Evolutionary conservation across 2,113 vertebrate species (phyloP).

Genomic region (Petroica traversi): DNA sequence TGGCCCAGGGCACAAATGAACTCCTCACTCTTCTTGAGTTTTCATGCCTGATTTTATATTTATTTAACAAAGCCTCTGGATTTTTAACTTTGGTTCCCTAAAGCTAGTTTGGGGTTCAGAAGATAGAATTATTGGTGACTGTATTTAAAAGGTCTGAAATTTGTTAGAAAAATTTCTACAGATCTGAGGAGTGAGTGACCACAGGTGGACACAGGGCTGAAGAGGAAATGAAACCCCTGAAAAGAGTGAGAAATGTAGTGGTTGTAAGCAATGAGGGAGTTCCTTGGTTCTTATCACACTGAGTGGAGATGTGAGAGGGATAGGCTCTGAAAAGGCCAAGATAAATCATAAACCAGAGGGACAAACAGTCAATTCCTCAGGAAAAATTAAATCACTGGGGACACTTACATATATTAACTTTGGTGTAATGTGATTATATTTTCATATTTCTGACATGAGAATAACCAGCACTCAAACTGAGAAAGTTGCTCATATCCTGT

Average conservation of each 20-base stretch:
- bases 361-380: neutral
- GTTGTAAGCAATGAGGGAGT: fast-evolving
- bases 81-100: neutral
- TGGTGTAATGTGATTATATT: neutral
- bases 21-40: neutral
- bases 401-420: neutral
- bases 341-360: neutral
- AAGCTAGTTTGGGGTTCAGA: neutral
- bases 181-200: neutral
- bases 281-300: neutral
- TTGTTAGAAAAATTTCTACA: neutral
- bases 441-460: neutral
- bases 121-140: neutral
- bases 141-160: neutral
- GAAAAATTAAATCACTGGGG: neutral
- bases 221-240: neutral
- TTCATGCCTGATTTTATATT: neutral
- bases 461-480: neutral
- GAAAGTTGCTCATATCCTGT: neutral
- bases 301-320: neutral
- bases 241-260: neutral
- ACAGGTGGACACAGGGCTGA: neutral
- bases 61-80: neutral
- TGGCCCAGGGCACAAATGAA: neutral
- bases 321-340: neutral